Percentiles rank a stretch among this genome's conserved stretches.
These are phyloP conservation scores for Albula goreensis DNA, from an alignment of 2,113 vertebrate species.

Conservation along the genomic window DNA sequence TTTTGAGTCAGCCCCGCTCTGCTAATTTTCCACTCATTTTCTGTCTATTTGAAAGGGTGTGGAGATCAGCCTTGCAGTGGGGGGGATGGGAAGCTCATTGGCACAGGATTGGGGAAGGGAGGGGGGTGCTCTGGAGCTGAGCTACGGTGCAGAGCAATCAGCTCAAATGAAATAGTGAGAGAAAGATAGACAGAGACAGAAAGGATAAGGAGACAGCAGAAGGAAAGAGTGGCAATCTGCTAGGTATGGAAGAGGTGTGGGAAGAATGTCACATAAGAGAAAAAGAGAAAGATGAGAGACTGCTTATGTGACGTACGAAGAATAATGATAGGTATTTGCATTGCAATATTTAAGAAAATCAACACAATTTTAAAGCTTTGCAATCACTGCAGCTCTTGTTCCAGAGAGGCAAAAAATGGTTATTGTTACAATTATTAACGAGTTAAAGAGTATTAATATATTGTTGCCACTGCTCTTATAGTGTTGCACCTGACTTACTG, in stretches of 20 bases:
- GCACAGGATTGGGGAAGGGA: not conserved
- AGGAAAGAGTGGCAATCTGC: no score
- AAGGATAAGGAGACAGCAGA: no score
- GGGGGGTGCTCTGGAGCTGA: not conserved
- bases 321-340: no score
- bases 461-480: not conserved
- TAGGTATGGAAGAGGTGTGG: no score
- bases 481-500: not conserved
- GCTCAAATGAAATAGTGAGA: not conserved
- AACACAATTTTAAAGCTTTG: no score
- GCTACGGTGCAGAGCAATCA: not conserved
- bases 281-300: not conserved
- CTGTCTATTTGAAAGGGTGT: not conserved
- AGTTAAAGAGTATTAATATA: not conserved
- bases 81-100: not conserved
- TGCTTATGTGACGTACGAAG: not conserved
- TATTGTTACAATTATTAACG: no score
- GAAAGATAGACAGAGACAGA: not conserved
- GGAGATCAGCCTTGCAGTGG: not conserved
- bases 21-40: not conserved
- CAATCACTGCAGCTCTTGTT: no score
- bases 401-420: no score
- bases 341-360: no score
- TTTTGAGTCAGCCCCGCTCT: not conserved
- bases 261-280: not conserved